These are phyloP conservation scores for Chelon labrosus DNA, from an alignment of 2,797 vertebrate genomes.

Conservation along the genomic window DNA sequence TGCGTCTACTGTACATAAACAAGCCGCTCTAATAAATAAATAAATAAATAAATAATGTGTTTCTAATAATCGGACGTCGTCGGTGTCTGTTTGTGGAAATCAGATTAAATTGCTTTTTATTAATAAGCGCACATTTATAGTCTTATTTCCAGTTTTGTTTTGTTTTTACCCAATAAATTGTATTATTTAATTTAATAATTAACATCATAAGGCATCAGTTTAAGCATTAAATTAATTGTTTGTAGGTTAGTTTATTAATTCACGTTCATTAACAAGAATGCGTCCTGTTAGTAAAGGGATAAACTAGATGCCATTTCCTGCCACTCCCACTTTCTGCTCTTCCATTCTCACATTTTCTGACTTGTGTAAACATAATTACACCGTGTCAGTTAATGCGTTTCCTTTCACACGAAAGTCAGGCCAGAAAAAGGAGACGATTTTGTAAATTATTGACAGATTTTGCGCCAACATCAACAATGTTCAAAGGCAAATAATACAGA, in stretches of 20 bases:
- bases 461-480: no score
- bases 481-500: no score
- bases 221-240: no score
- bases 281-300: constrained; percentile 11
- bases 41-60: neutral
- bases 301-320: constrained; percentile 8
- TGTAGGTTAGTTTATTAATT: no score
- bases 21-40: neutral
- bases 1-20: constrained; percentile 21
- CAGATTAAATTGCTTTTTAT: neutral
- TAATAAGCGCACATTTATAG: neutral
- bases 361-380: constrained; percentile 3
- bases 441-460: neutral
- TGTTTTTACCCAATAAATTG: no score
- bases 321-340: constrained; percentile 1
- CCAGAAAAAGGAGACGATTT: constrained; percentile 2
- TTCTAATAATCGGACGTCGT: neutral
- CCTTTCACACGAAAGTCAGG: constrained; percentile 1
- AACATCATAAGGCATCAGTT: no score
- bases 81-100: neutral
- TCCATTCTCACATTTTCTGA: constrained; percentile 1
- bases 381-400: neutral
- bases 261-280: neutral
- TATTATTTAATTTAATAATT: no score
- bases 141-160: neutral